Percentiles rank a stretch among this genome's conserved stretches.
Conservation (phyloP, 1,140 invertebrate genomes). For the Drosophila pseudoobscura region DNA sequence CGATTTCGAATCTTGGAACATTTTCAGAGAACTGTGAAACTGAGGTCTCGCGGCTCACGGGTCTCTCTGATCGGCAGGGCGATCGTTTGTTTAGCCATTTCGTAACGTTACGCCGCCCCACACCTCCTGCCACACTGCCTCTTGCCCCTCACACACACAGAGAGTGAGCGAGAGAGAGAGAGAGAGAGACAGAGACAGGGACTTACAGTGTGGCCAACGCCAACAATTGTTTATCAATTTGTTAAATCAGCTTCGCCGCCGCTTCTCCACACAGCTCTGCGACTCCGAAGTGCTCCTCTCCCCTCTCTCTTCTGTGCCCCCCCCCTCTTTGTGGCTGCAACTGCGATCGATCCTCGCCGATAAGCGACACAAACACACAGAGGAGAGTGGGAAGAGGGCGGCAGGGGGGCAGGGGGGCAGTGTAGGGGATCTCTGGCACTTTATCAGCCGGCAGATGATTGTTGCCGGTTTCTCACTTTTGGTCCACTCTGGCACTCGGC, state of each 20-base stretch:
- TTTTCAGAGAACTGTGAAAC: slow-evolving; percentile 25
- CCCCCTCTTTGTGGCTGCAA: slow-evolving; percentile 21
- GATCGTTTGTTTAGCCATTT: slow-evolving; percentile 79
- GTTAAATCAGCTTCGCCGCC: slow-evolving; percentile 72
- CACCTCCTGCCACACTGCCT: slow-evolving; percentile 20
- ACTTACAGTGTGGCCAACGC: slow-evolving; percentile 50
- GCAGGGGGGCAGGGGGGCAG: neutral
- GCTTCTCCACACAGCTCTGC: slow-evolving; percentile 24
- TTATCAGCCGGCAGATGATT: slow-evolving; percentile 79
- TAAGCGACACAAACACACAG: slow-evolving; percentile 60
- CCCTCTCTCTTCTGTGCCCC: neutral
- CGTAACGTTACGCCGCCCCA: slow-evolving; percentile 69
- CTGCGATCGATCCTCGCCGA: slow-evolving; percentile 79
- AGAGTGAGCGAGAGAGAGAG: too few species aligned
- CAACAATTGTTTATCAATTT: slow-evolving; percentile 83
- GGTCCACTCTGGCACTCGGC: slow-evolving; percentile 29
- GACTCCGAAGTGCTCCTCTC: neutral
- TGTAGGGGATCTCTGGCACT: slow-evolving; percentile 29
- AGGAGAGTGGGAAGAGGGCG: neutral
- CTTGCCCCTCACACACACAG: neutral
- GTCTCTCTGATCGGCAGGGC: slow-evolving; percentile 8
- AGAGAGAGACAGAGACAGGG: too few species aligned
- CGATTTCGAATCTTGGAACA: slow-evolving; percentile 48
- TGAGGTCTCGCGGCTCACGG: slow-evolving; percentile 20
- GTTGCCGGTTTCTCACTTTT: slow-evolving; percentile 81